Conservation (phyloP, 2,888 invertebrate species). For the Tanypteryx hageni region DNA sequence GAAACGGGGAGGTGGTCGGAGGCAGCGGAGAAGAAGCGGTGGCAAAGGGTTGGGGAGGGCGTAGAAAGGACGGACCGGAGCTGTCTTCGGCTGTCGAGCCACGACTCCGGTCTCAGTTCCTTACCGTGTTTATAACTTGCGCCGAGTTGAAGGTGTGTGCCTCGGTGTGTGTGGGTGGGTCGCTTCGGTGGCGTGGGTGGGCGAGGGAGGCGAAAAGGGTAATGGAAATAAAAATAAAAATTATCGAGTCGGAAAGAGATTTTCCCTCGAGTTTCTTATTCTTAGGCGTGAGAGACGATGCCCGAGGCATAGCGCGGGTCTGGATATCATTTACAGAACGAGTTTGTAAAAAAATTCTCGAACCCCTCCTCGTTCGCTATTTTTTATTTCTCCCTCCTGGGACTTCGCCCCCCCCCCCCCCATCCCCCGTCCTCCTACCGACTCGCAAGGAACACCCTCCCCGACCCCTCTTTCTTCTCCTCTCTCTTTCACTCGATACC, state of each 20-base stretch:
- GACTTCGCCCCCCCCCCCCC: neutral
- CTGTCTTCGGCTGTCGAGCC: neutral
- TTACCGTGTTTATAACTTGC: neutral
- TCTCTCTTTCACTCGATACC: neutral
- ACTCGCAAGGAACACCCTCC: neutral
- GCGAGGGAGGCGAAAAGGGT: neutral
- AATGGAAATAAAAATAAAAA: neutral
- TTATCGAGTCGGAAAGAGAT: neutral
- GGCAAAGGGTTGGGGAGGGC: neutral
- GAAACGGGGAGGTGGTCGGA: neutral
- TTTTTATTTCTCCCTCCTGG: neutral
- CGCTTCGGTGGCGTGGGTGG: neutral
- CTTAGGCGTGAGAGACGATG: conserved; percentile 11
- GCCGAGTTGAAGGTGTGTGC: neutral
- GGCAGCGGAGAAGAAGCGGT: neutral
- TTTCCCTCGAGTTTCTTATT: conserved; percentile 50
- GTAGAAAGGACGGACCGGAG: neutral
- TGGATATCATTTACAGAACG: conserved; percentile 62
- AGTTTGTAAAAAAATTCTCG: conserved; percentile 36
- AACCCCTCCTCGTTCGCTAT: neutral
- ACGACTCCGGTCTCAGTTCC: neutral
- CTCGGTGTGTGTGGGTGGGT: neutral
- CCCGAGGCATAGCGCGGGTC: conserved; percentile 21
- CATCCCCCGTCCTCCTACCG: neutral
- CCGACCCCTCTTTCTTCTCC: neutral